A percentile compares a stretch with the other conserved stretches of the same genome.
phyloP scores from a whole-genome alignment of 1,140 invertebrate genomes.

The Caerostris darwini region DNA sequence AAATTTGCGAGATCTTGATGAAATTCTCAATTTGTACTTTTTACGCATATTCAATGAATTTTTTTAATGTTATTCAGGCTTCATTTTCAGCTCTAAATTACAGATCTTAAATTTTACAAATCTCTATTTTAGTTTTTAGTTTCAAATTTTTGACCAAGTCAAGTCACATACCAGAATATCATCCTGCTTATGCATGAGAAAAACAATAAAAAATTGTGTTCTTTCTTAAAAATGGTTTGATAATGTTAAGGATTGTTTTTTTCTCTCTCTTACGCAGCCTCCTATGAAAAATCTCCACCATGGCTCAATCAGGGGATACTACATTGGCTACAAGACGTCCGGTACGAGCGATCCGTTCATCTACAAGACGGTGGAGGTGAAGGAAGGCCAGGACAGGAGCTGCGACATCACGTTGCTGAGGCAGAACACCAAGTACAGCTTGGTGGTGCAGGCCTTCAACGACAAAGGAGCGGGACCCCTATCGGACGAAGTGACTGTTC shows the following conservation, averaged over 20 bases:
- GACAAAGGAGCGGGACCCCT: conserved; percentile 84
- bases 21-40: no score
- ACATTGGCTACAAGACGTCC: conserved; percentile 82
- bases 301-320: conserved; percentile 82
- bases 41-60: no score
- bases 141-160: no score
- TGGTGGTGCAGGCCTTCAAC: conserved; percentile 84
- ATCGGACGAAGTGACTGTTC: conserved; percentile 81
- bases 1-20: no score
- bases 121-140: no score
- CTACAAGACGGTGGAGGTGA: conserved; percentile 79
- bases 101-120: no score
- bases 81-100: no score
- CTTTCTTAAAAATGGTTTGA: no score
- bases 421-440: conserved; percentile 82
- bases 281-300: conserved; percentile 66
- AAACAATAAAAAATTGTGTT: no score
- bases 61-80: no score
- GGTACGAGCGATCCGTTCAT: conserved; percentile 80
- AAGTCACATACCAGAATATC: no score
- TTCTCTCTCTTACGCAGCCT: background rate
- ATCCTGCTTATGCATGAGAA: no score
- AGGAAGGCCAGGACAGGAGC: conserved; percentile 47
- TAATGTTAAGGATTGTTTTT: background rate
- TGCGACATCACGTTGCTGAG: conserved; percentile 77